Evolutionary conservation across 2,113 vertebrate species (phyloP).

Genomic region (Loxodonta africana): DNA sequence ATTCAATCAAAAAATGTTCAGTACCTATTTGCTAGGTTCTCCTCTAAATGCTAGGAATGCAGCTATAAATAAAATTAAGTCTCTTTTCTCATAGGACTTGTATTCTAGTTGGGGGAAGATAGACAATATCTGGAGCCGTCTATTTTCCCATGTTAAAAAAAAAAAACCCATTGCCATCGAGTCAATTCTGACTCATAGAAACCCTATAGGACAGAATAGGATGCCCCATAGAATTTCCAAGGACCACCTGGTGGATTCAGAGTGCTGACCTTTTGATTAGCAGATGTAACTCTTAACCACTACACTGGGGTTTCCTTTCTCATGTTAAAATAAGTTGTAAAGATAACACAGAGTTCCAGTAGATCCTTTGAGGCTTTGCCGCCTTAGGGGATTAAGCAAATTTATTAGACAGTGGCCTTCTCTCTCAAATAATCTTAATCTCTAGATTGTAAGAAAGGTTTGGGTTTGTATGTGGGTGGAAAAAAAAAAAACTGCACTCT

Average conservation of each 20-base stretch:
- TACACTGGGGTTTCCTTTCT: neutral
- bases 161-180: too few relatives aligned
- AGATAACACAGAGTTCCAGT: neutral
- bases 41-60: neutral
- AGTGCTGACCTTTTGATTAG: too few relatives aligned
- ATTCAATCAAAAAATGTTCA: neutral
- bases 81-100: neutral
- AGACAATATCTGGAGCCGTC: neutral
- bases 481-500: neutral
- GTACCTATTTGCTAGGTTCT: neutral
- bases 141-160: neutral
- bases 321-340: neutral
- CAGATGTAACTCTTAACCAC: too few relatives aligned
- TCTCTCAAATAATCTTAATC: constrained; percentile 40
- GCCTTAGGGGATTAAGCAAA: constrained; percentile 50
- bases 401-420: constrained; percentile 35
- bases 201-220: too few relatives aligned
- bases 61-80: neutral
- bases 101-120: neutral
- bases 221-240: too few relatives aligned
- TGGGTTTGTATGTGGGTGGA: neutral
- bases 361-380: neutral
- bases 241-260: too few relatives aligned
- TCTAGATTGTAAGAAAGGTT: constrained; percentile 41
- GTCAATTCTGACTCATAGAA: too few relatives aligned